phyloP scores from a whole-genome alignment of 2,888 invertebrate species.

The Scaeva pyrastri region DNA sequence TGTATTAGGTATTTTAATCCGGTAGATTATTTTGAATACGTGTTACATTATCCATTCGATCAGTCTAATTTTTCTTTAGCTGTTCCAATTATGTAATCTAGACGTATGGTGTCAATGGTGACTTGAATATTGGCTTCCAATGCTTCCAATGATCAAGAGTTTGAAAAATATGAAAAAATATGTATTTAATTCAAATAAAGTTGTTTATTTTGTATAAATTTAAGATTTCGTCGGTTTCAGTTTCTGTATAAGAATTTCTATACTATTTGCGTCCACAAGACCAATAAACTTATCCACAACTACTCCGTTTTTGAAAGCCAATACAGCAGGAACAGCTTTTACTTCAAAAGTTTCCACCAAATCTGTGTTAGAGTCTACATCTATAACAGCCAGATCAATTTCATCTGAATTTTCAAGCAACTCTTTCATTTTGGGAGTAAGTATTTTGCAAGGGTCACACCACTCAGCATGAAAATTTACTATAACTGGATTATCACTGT shows the following conservation, averaged over 20 bases:
- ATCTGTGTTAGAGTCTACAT: constrained; percentile 92
- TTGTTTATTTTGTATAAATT: neutral
- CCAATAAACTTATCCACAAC: constrained; percentile 95
- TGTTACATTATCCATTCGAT: no score
- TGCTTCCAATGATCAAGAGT: no score
- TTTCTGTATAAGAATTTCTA: constrained; percentile 90
- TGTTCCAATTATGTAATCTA: no score
- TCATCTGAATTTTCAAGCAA: constrained; percentile 89
- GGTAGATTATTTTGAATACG: no score
- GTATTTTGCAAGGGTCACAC: constrained; percentile 95
- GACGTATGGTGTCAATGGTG: no score
- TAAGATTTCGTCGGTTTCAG: constrained; percentile 78
- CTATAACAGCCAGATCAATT: constrained; percentile 91
- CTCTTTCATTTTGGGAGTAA: constrained; percentile 92
- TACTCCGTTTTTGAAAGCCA: constrained; percentile 92
- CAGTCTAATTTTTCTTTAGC: no score
- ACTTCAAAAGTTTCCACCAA: constrained; percentile 92
- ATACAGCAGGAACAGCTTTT: constrained; percentile 89
- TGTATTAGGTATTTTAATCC: no score
- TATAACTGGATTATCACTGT: constrained; percentile 93
- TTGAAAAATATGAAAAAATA: neutral
- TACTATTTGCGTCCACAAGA: constrained; percentile 92
- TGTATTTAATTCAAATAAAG: neutral
- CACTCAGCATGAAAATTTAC: constrained; percentile 96
- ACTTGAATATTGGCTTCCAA: no score